phyloP scores from a whole-genome alignment of 2,113 vertebrate species.

The Casuarius casuarius region DNA sequence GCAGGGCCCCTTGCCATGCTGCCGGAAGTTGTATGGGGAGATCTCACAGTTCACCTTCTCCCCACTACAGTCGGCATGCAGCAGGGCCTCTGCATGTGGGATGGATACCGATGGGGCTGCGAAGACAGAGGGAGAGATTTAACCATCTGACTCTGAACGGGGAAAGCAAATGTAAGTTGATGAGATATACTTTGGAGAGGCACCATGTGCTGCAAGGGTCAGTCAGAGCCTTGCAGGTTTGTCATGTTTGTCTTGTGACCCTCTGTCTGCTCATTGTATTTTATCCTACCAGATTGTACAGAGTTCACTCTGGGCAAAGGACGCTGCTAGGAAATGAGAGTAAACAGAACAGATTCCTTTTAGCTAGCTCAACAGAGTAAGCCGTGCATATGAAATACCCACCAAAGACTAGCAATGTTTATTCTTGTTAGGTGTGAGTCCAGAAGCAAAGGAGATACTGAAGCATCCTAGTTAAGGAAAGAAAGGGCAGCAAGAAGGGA shows the following conservation, averaged over 20 bases:
- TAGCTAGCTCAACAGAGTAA: neutral
- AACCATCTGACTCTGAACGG: neutral
- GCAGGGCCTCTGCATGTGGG: slow-evolving; percentile 74
- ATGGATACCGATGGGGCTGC: slow-evolving; percentile 71
- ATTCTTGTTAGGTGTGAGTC: neutral
- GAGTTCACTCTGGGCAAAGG: neutral
- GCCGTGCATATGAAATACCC: neutral
- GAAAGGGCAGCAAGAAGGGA: neutral
- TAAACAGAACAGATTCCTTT: neutral
- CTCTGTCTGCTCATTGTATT: neutral
- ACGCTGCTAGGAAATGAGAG: neutral
- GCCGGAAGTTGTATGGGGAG: slow-evolving; percentile 62
- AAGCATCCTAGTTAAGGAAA: neutral
- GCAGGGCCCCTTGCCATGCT: neutral
- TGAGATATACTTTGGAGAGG: neutral
- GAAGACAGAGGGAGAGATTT: neutral
- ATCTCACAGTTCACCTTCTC: slow-evolving; percentile 83
- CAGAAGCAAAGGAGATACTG: neutral
- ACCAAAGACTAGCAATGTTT: neutral
- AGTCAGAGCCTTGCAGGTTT: neutral
- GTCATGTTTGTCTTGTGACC: neutral
- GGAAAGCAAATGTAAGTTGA: neutral
- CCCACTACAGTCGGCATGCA: slow-evolving; percentile 82
- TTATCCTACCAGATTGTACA: neutral
- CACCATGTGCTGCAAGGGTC: neutral